Base-by-base conservation (phyloP, 2,113 vertebrate genomes). In the Chunga burmeisteri region DNA sequence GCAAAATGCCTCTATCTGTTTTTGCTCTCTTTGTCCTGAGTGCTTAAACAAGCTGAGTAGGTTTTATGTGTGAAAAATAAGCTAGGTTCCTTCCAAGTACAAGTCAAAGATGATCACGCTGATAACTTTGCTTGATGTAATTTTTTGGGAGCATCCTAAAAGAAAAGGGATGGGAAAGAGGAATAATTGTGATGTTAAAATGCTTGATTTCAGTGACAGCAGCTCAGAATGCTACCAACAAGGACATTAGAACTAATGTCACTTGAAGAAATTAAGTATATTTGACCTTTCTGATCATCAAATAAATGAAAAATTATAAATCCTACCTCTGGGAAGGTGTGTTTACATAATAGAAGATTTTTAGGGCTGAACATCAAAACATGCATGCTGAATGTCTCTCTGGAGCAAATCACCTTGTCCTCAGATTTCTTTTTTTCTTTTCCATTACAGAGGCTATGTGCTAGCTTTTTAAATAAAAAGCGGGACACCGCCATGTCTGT, bases 1-100 rank as follows among this genome's bases (percentile, higher is more conserved):
- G 85, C 66, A 97, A 94, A 97, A 97, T 81, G 49, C 67, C 59
- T 90, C 93, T 97, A 67, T 96, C 88, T 78, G 38, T 5, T 68
- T 97, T 75, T 96, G 44, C 36, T 84, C 66, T 56, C 55, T 88
- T 86, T 86, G 68, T 94, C 71, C 72, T 86, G 59, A 94, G 63
- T 9, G 13, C 72, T 97, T 92, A 84, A 63, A 73, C 42, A 96
- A 97, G 73, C 32, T 82, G 88, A 95, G 25, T 55, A 30, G 70
- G 16, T 88, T 81, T 91, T 61, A 67, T 61, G 38, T 67, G 79
- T 70, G 66, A 85, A 95, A 90, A 93, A 77, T 68, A 65, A 67
- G 16, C 38, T 53, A 34, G 6, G 26, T 58, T 90, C 13, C 46
- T 79, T 94, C 77, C 62, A 89, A 78, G 47, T 71, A 21, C 29